A percentile compares a stretch with the other conserved stretches of the same genome.
These are phyloP conservation scores for Melanotaenia parkinsoni DNA, from an alignment of 2,797 vertebrate species.

Conservation along the genomic window DNA sequence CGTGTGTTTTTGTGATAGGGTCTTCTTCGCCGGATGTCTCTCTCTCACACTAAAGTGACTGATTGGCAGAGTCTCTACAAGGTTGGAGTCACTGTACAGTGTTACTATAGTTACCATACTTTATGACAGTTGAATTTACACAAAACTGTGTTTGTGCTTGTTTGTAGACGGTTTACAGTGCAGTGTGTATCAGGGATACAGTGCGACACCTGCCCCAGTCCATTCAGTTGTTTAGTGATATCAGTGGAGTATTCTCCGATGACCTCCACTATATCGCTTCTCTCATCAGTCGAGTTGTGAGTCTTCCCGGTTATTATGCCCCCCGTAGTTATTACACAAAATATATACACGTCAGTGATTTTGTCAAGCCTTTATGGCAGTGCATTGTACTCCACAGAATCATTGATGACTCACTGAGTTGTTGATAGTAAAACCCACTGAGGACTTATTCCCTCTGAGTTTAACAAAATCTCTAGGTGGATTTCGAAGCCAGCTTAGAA, in stretches of 20 bases:
- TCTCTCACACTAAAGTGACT: constrained; percentile 90
- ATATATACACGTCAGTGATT: neutral
- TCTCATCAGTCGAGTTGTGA: constrained; percentile 92
- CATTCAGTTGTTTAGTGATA: constrained; percentile 90
- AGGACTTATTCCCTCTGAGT: neutral
- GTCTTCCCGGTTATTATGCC: constrained; percentile 1
- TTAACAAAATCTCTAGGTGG: constrained; percentile 81
- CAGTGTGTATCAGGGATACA: constrained; percentile 91
- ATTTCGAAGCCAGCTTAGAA: constrained; percentile 90
- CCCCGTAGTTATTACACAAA: neutral
- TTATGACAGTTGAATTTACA: neutral
- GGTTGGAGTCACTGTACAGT: constrained; percentile 68
- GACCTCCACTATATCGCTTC: constrained; percentile 89
- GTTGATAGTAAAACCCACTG: neutral
- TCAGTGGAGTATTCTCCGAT: constrained; percentile 88
- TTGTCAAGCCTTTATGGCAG: neutral
- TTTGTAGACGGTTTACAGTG: constrained; percentile 88
- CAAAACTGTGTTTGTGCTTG: constrained; percentile 27
- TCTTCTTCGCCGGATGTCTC: constrained; percentile 92
- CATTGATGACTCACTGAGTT: neutral
- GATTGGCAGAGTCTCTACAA: constrained; percentile 97
- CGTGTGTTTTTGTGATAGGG: constrained; percentile 75
- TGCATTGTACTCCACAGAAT: neutral
- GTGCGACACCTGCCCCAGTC: constrained; percentile 87
- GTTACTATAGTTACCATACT: neutral